Evolutionary conservation across 2,113 vertebrate genomes (phyloP).

Genomic region (Hylia prasina): DNA sequence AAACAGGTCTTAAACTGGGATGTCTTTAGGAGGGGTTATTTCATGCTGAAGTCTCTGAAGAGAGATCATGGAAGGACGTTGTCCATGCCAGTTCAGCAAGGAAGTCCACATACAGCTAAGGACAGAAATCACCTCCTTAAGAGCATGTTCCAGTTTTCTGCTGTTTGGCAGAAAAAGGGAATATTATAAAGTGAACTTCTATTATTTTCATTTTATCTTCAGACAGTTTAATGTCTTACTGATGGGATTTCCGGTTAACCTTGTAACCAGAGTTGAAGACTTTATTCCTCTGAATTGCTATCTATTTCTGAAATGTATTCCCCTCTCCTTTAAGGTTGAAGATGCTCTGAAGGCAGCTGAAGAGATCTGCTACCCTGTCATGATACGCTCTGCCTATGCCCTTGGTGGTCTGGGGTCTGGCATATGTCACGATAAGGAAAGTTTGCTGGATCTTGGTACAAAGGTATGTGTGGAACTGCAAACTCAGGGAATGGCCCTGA

Average conservation of each 20-base stretch:
- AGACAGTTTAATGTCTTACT: background rate
- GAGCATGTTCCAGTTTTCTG: background rate
- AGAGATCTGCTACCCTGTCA: slow-evolving; percentile 89
- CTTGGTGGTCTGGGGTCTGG: slow-evolving; percentile 93
- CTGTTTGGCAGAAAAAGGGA: background rate
- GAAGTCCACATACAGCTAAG: background rate
- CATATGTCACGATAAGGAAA: slow-evolving; percentile 82
- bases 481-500: background rate
- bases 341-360: slow-evolving; percentile 88
- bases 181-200: background rate
- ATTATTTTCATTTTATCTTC: background rate
- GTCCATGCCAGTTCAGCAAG: background rate
- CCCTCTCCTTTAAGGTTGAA: slow-evolving; percentile 74
- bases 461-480: slow-evolving; percentile 73
- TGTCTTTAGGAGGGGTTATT: background rate
- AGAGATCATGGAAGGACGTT: background rate
- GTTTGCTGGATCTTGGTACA: slow-evolving; percentile 79
- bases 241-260: background rate
- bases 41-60: background rate
- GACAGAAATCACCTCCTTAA: background rate
- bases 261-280: background rate
- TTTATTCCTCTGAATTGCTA: background rate
- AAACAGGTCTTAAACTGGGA: background rate
- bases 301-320: background rate
- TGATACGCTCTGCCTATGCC: slow-evolving; percentile 93